Conservation (phyloP, 2,888 invertebrate species). For the Athrips mouffetella region DNA sequence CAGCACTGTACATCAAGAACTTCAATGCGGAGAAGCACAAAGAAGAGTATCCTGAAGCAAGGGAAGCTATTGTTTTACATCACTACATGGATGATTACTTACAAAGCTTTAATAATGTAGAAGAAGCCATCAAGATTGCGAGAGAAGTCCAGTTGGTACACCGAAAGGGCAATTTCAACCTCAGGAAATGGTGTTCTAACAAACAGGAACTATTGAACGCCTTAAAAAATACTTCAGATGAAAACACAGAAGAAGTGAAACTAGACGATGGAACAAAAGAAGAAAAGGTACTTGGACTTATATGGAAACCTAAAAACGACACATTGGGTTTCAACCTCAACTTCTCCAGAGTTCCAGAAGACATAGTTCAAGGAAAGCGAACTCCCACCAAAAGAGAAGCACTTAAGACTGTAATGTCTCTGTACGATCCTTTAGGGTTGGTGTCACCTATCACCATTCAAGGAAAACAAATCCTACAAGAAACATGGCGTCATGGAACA, state of each 20-base stretch:
- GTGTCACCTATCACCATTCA: constrained; percentile 10
- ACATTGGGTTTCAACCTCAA: neutral
- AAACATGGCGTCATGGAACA: constrained; percentile 19
- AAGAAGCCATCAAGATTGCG: constrained; percentile 6
- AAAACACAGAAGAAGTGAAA: neutral
- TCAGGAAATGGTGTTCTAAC: constrained; percentile 10
- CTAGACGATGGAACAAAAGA: neutral
- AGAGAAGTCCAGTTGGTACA: neutral
- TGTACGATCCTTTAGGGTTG: constrained; percentile 21
- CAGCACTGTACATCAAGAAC: constrained; percentile 20
- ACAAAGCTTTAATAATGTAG: constrained; percentile 7
- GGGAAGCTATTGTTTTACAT: constrained; percentile 9
- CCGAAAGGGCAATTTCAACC: neutral
- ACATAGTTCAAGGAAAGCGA: neutral
- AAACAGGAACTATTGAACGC: neutral
- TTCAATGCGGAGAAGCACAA: constrained; percentile 16
- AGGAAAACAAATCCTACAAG: constrained; percentile 15
- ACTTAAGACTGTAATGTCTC: constrained; percentile 11
- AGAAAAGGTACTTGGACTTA: neutral
- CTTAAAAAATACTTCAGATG: neutral
- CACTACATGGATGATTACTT: constrained; percentile 22
- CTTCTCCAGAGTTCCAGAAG: neutral
- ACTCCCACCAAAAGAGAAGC: constrained; percentile 20
- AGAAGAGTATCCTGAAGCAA: constrained; percentile 12
- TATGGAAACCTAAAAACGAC: neutral